Evolutionary conservation across 2,113 vertebrate species (phyloP).

Genomic region (Petrocephalus zakoni): DNA sequence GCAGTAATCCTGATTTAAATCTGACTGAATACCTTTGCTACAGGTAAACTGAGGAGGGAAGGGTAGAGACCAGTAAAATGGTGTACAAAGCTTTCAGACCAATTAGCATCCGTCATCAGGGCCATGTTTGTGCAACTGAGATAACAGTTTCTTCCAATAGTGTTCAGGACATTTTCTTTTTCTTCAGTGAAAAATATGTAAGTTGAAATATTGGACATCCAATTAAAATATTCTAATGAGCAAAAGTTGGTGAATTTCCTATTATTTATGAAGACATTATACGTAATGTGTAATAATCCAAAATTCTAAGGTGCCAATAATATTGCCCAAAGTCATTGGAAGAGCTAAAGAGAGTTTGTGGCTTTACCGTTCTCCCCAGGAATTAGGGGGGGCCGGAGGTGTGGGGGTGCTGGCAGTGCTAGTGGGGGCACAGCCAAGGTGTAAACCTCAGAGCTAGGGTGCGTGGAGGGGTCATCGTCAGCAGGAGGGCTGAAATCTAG

Average conservation of each 20-base stretch:
- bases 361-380: slow-evolving; percentile 48
- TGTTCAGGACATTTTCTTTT: neutral
- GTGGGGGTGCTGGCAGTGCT: slow-evolving; percentile 60
- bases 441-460: slow-evolving; percentile 73
- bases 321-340: neutral
- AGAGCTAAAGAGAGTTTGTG: neutral
- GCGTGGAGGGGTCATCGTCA: slow-evolving; percentile 72
- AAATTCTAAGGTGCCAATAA: neutral
- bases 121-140: neutral
- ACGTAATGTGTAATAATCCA: neutral
- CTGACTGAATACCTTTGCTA: neutral
- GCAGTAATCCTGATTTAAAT: neutral
- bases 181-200: neutral
- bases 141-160: neutral
- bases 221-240: neutral
- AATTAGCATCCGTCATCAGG: neutral
- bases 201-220: neutral
- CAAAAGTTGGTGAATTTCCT: neutral
- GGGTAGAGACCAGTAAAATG: neutral
- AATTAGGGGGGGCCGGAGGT: slow-evolving; percentile 53
- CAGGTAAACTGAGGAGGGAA: neutral
- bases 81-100: neutral
- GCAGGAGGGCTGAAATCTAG: slow-evolving; percentile 75
- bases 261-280: neutral
- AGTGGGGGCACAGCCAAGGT: slow-evolving; percentile 66